Percentiles rank a stretch among this genome's conserved stretches.
phyloP scores from a whole-genome alignment of 1,140 invertebrate species.

The Drosophila nasuta region DNA sequence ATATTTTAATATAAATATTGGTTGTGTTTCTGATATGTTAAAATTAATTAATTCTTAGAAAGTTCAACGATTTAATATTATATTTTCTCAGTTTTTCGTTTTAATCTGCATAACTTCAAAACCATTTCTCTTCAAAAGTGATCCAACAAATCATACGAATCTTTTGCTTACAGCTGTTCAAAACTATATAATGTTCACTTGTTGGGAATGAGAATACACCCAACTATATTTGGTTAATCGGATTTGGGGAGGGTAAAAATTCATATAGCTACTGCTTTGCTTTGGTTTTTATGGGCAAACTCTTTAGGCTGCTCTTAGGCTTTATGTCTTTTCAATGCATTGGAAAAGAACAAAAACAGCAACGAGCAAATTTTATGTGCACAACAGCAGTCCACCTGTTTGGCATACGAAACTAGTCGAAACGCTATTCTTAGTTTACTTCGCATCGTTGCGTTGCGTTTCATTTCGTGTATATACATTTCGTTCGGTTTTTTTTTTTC shows the following conservation, averaged over 20 bases:
- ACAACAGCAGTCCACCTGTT: slow-evolving; percentile 69
- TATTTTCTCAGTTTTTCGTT: too few relatives aligned
- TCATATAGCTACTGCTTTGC: slow-evolving; percentile 22
- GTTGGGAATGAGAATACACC: background rate
- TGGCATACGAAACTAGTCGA: slow-evolving; percentile 70
- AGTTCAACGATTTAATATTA: too few relatives aligned
- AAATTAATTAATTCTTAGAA: too few relatives aligned
- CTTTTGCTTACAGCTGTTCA: background rate
- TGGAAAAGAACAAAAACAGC: slow-evolving; percentile 34
- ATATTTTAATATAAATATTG: too few relatives aligned
- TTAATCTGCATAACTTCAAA: too few relatives aligned
- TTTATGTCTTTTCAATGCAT: slow-evolving; percentile 72
- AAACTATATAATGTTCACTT: background rate
- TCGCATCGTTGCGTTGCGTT: slow-evolving; percentile 21
- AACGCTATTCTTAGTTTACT: slow-evolving; percentile 17
- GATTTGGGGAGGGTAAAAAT: background rate
- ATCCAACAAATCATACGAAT: too few relatives aligned
- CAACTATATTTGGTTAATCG: background rate
- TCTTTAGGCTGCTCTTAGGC: slow-evolving; percentile 54
- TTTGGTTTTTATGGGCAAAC: slow-evolving; percentile 42
- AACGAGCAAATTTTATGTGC: slow-evolving; percentile 67
- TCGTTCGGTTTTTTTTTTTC: slow-evolving; percentile 10
- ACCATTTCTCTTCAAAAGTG: too few relatives aligned
- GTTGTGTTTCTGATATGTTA: too few relatives aligned
- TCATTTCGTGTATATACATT: background rate